Percentiles rank a stretch among this genome's conserved stretches.
phyloP scores from a whole-genome alignment of 2,888 invertebrate genomes.

The Nomada ferruginata region DNA sequence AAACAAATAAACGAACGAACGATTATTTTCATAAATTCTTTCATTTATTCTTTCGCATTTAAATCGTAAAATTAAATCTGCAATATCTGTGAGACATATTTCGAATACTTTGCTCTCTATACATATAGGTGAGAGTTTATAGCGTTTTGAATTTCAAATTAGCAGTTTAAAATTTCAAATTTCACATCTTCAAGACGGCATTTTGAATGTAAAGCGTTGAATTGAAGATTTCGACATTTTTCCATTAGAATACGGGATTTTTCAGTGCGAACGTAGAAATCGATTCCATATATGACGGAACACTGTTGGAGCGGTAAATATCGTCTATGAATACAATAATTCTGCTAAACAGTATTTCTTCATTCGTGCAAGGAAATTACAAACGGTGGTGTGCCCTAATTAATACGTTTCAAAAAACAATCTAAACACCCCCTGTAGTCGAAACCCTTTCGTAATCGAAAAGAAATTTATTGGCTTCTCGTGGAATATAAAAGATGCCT shows the following conservation, averaged over 20 bases:
- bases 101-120: background rate
- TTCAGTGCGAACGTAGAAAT: no score
- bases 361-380: background rate
- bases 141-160: background rate
- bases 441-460: constrained; percentile 43
- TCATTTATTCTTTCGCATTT: background rate
- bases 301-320: no score
- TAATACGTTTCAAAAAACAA: constrained; percentile 13
- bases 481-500: constrained; percentile 46
- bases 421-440: background rate
- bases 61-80: background rate
- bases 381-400: constrained; percentile 10
- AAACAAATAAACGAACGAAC: constrained; percentile 22
- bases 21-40: constrained; percentile 36
- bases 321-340: background rate
- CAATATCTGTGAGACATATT: background rate
- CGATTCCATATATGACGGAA: no score
- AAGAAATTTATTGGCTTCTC: constrained; percentile 52
- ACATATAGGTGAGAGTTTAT: background rate
- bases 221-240: background rate
- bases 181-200: background rate
- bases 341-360: background rate
- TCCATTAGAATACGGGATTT: no score
- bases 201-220: background rate
- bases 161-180: background rate